Conservation (phyloP, 2,888 invertebrate genomes). For the Dugesia japonica region DNA sequence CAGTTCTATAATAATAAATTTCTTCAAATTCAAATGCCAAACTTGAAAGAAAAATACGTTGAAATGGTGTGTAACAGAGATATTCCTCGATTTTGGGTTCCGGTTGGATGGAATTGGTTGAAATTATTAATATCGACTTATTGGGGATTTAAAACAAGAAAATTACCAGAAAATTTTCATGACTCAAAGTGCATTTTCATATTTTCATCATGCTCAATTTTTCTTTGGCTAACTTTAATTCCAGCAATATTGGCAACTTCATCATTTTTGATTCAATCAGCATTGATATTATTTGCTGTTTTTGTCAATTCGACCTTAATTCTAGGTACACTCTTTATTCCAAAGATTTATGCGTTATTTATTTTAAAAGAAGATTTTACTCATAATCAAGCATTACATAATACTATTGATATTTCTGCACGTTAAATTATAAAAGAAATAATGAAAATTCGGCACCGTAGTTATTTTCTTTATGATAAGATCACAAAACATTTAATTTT, state of each 20-base stretch:
- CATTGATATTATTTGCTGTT: background rate
- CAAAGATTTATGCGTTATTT: conserved; percentile 5
- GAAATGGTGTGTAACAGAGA: background rate
- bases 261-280: background rate
- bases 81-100: background rate
- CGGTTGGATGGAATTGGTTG: background rate
- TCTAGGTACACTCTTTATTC: conserved; percentile 1
- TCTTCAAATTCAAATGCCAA: background rate
- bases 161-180: background rate
- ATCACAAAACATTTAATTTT: too few relatives aligned
- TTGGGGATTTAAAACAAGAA: conserved; percentile 6
- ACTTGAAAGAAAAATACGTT: background rate
- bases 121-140: conserved; percentile 2
- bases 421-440: background rate
- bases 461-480: background rate
- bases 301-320: background rate
- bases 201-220: background rate
- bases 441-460: too few relatives aligned
- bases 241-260: background rate
- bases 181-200: background rate
- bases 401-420: background rate
- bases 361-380: background rate
- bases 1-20: conserved; percentile 9
- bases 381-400: background rate
- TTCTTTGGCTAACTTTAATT: background rate